A percentile compares a stretch with the other conserved stretches of the same genome.
Conservation (phyloP, 2,113 vertebrate genomes). For the Notarius quadriscutis region DNA sequence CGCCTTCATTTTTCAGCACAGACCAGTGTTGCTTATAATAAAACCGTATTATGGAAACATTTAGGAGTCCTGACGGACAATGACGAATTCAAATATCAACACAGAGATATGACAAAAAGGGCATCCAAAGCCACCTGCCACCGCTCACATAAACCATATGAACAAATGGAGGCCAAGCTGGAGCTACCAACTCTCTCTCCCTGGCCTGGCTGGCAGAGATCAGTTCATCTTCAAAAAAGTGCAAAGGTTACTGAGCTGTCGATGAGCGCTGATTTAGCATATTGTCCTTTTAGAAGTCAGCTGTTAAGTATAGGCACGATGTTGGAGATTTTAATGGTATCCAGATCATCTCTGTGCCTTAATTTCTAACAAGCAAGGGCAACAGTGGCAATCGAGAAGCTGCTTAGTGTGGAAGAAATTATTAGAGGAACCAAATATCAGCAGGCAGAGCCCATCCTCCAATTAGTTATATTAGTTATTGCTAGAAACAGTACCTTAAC, state of each 20-base stretch:
- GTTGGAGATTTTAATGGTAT: background rate
- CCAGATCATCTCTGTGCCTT: background rate
- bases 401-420: background rate
- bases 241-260: background rate
- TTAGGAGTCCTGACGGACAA: conserved; percentile 64
- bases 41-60: conserved; percentile 78
- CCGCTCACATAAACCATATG: conserved; percentile 60
- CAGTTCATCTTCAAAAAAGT: conserved; percentile 15
- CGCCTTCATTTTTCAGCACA: conserved; percentile 73
- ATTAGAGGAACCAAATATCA: background rate
- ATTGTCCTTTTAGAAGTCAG: background rate
- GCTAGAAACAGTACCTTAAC: background rate
- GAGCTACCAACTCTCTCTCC: background rate
- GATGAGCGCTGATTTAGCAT: background rate
- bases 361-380: background rate
- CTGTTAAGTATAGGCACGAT: background rate
- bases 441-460: background rate
- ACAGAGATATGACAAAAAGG: conserved; percentile 71
- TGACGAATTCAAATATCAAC: conserved; percentile 74
- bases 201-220: background rate
- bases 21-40: conserved; percentile 74
- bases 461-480: background rate
- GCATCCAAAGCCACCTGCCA: conserved; percentile 61
- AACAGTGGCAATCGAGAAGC: background rate
- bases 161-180: conserved; percentile 53